phyloP scores from a whole-genome alignment of 1,140 invertebrate genomes.

The Drosophila equinoxialis region DNA sequence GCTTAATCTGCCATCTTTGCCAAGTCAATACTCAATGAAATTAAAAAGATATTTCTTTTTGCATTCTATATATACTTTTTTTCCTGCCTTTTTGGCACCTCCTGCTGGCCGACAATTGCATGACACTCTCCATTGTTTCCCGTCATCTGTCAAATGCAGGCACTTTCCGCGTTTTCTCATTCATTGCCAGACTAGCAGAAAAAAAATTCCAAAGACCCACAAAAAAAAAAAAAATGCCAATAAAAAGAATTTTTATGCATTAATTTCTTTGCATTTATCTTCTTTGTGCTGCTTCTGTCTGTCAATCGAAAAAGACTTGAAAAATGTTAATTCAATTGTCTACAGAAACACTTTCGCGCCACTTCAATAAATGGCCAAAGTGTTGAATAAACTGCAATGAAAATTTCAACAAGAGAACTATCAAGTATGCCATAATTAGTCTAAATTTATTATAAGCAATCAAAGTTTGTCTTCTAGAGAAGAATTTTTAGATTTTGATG shows the following conservation, averaged over 20 bases:
- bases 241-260: slow-evolving; percentile 71
- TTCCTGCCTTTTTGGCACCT: slow-evolving; percentile 28
- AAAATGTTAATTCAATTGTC: slow-evolving; percentile 57
- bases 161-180: slow-evolving; percentile 40
- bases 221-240: slow-evolving; percentile 66
- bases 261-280: slow-evolving; percentile 54
- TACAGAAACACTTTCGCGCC: slow-evolving; percentile 5
- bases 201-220: slow-evolving; percentile 14
- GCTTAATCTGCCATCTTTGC: background rate
- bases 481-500: no score
- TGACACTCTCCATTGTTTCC: slow-evolving; percentile 61
- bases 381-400: background rate
- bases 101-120: slow-evolving; percentile 57
- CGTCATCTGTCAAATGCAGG: slow-evolving; percentile 56
- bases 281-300: background rate
- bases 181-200: slow-evolving; percentile 32
- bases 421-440: no score
- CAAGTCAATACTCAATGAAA: slow-evolving; percentile 54
- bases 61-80: background rate
- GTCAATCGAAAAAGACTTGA: slow-evolving; percentile 31
- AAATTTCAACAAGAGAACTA: no score
- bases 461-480: no score
- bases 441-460: no score
- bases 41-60: slow-evolving; percentile 53
- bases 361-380: background rate